These are phyloP conservation scores for Drosophila meridionalis DNA, from an alignment of 2,888 invertebrate species.

Conservation along the genomic window DNA sequence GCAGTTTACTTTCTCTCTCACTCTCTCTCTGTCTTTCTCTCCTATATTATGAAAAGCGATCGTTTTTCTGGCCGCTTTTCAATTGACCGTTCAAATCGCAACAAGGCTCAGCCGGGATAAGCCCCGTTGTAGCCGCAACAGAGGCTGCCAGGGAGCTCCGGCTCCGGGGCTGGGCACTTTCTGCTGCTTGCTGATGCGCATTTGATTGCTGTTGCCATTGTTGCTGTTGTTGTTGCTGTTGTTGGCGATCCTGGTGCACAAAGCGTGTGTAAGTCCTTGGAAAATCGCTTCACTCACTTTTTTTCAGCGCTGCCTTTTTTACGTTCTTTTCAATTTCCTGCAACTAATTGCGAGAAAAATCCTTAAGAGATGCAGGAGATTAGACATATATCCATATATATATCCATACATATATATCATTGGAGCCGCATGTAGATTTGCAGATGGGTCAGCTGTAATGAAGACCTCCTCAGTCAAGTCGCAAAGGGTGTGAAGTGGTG, in stretches of 20 bases:
- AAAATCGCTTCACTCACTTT: constrained; percentile 61
- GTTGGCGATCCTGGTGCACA: constrained; percentile 40
- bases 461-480: constrained; percentile 2
- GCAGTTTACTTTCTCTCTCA: constrained; percentile 2
- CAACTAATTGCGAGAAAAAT: constrained; percentile 78
- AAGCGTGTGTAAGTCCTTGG: constrained; percentile 72
- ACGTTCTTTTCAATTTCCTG: constrained; percentile 61
- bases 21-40: neutral
- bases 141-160: constrained; percentile 15
- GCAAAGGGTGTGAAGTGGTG: constrained; percentile 65
- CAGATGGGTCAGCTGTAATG: constrained; percentile 19
- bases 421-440: constrained; percentile 6
- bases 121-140: constrained; percentile 72
- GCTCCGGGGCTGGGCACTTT: constrained; percentile 22
- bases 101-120: constrained; percentile 83
- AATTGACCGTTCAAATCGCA: constrained; percentile 83
- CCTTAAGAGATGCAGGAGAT: constrained; percentile 59
- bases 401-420: neutral
- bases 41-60: constrained; percentile 52
- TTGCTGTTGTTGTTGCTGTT: constrained; percentile 8
- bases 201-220: constrained; percentile 67
- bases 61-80: constrained; percentile 76
- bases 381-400: neutral
- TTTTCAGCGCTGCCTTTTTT: constrained; percentile 48
- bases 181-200: constrained; percentile 75